Conservation (phyloP, 2,888 invertebrate species). For the Acanthococcus lagerstroemiae region DNA sequence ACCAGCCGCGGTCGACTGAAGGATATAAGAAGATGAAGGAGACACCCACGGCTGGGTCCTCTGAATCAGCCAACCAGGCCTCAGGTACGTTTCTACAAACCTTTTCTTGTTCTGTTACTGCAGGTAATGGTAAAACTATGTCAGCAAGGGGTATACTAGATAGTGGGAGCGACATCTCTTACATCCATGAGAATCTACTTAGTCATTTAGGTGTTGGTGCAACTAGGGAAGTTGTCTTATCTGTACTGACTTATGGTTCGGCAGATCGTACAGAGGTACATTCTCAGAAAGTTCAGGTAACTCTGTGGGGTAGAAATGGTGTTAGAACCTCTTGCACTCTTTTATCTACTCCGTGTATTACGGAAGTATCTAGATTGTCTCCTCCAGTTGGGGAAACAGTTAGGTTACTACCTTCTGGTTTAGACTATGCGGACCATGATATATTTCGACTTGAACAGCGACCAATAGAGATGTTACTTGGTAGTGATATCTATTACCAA, state of each 20-base stretch:
- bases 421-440: neutral
- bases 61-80: too few relatives aligned
- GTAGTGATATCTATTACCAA: neutral
- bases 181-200: neutral
- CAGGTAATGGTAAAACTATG: neutral
- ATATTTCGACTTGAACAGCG: neutral
- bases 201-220: neutral
- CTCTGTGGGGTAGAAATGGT: neutral
- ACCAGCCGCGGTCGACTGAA: neutral
- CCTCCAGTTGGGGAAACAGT: neutral
- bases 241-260: neutral
- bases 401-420: neutral
- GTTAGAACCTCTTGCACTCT: neutral
- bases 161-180: neutral
- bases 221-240: neutral
- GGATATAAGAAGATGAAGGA: too few relatives aligned
- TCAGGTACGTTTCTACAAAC: neutral
- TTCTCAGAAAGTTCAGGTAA: neutral
- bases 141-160: neutral
- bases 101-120: neutral
- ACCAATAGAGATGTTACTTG: neutral
- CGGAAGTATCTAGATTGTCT: neutral
- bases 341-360: neutral
- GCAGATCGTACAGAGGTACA: neutral
- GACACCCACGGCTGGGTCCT: too few relatives aligned